phyloP scores from a whole-genome alignment of 1,140 invertebrate genomes.

The Helicoverpa zea region DNA sequence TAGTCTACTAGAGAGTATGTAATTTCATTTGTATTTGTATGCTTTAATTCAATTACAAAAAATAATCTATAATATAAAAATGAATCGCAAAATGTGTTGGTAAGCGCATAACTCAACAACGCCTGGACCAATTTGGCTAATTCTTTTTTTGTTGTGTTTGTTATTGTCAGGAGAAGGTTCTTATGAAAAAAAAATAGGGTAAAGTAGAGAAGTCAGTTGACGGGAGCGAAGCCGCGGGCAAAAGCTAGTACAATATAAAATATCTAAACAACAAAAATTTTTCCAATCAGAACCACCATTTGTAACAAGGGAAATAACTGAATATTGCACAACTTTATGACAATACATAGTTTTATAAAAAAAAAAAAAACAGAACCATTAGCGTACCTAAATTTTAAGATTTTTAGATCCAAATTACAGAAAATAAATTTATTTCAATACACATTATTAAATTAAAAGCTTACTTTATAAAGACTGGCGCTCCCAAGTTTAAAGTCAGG shows the following conservation, averaged over 20 bases:
- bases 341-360: not conserved
- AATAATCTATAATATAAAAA: too few species aligned
- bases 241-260: not conserved
- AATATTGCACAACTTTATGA: constrained; percentile 36
- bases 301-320: not conserved
- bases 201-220: too few species aligned
- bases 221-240: too few species aligned
- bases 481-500: constrained; percentile 88
- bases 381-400: not conserved
- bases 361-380: not conserved
- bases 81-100: too few species aligned
- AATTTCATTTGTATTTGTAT: too few species aligned
- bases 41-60: too few species aligned
- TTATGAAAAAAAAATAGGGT: too few species aligned
- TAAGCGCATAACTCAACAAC: too few species aligned
- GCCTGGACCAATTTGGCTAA: too few species aligned
- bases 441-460: constrained; percentile 14
- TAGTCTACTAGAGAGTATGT: too few species aligned
- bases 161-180: too few species aligned
- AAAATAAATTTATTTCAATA: not conserved
- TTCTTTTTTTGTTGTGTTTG: too few species aligned
- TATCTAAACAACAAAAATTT: not conserved
- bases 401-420: not conserved
- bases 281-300: not conserved
- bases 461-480: constrained; percentile 86